A percentile compares a stretch with the other conserved stretches of the same genome.
phyloP scores from a whole-genome alignment of 2,113 vertebrate species.

The Brienomyrus brachyistius region DNA sequence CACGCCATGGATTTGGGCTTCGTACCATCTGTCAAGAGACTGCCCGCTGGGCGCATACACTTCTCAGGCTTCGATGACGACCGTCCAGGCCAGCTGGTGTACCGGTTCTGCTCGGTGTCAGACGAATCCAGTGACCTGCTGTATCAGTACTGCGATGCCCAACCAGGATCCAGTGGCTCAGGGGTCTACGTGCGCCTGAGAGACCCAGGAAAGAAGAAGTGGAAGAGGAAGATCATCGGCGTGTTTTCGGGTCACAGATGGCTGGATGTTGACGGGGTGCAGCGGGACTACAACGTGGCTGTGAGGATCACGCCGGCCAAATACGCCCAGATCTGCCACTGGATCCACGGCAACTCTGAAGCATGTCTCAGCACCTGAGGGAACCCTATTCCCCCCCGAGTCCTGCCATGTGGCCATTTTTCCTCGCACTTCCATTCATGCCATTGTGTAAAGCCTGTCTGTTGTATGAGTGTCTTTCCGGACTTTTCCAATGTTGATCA shows the following conservation, averaged over 20 bases:
- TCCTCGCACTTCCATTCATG: neutral
- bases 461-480: neutral
- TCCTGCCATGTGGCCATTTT: neutral
- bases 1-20: constrained; percentile 85
- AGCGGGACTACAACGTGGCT: constrained; percentile 94
- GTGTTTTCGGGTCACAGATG: constrained; percentile 89
- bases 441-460: neutral
- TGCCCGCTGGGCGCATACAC: constrained; percentile 85
- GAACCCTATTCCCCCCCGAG: neutral
- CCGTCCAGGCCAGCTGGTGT: constrained; percentile 77
- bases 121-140: constrained; percentile 85
- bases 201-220: constrained; percentile 77
- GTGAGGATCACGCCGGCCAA: constrained; percentile 93
- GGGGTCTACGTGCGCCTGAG: constrained; percentile 90
- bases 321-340: constrained; percentile 92
- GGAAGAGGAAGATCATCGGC: constrained; percentile 89
- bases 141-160: constrained; percentile 90
- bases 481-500: neutral
- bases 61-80: constrained; percentile 95
- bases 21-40: constrained; percentile 73
- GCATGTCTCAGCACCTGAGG: constrained; percentile 66
- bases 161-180: constrained; percentile 83
- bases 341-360: constrained; percentile 79
- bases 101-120: constrained; percentile 88
- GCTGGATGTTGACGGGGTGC: constrained; percentile 77